Conservation (phyloP, 2,797 vertebrate genomes). For the Hydrocynus forskahlii region DNA sequence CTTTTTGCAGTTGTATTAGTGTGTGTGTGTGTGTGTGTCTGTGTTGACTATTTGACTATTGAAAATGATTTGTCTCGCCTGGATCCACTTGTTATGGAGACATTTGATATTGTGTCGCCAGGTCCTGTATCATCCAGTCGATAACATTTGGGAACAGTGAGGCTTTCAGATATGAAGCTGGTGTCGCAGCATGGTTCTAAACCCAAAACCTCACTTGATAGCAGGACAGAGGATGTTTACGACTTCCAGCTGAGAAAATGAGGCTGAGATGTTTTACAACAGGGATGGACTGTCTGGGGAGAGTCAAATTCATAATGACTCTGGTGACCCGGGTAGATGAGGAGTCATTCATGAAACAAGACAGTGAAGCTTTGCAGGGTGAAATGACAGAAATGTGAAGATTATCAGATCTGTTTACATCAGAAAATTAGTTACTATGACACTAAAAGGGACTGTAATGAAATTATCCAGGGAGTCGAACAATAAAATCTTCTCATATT, state of each 20-base stretch:
- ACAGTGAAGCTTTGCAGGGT: neutral
- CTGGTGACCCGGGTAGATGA: neutral
- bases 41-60: neutral
- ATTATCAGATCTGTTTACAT: neutral
- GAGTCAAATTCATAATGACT: constrained; percentile 16
- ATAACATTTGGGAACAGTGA: constrained; percentile 40
- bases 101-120: constrained; percentile 50
- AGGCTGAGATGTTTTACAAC: neutral
- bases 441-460: neutral
- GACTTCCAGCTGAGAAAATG: neutral
- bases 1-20: too few relatives aligned
- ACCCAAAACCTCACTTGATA: neutral
- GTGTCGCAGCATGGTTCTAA: constrained; percentile 3
- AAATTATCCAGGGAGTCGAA: neutral
- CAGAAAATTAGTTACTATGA: neutral
- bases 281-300: neutral
- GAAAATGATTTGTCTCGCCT: constrained; percentile 37
- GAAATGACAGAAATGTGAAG: neutral
- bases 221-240: constrained; percentile 33
- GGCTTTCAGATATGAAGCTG: constrained; percentile 37
- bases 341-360: neutral
- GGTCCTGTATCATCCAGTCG: constrained; percentile 21
- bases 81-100: constrained; percentile 45
- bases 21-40: too few relatives aligned
- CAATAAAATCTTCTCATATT: neutral